phyloP scores from a whole-genome alignment of 2,113 vertebrate genomes.

The Elaphurus davidianus region DNA sequence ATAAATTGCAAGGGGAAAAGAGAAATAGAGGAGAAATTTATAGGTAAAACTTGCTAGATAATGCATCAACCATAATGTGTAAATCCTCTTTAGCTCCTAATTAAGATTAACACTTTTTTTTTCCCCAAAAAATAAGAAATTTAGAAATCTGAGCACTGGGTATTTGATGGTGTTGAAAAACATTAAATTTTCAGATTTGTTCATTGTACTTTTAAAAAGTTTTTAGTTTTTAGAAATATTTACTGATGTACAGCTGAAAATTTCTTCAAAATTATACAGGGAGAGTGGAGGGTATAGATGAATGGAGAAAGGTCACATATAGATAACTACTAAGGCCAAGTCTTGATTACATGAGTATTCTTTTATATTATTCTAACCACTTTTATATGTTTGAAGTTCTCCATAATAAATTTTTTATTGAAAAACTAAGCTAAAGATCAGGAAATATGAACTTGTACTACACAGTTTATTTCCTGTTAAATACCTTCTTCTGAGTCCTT shows the following conservation, averaged over 20 bases:
- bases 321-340: background rate
- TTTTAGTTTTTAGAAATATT: constrained; percentile 7
- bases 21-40: background rate
- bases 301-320: background rate
- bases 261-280: constrained; percentile 3
- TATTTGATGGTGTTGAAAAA: constrained; percentile 34
- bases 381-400: constrained; percentile 30
- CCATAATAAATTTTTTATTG: background rate
- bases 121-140: background rate
- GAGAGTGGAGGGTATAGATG: background rate
- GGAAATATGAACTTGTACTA: background rate
- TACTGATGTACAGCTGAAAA: background rate
- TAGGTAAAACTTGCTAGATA: constrained; percentile 16
- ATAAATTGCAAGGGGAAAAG: constrained; percentile 22
- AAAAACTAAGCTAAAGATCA: background rate
- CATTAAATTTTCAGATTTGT: background rate
- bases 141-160: background rate
- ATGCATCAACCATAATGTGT: background rate
- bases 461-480: background rate
- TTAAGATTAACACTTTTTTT: background rate
- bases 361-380: background rate
- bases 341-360: background rate
- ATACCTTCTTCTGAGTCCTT: background rate
- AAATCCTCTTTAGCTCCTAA: background rate
- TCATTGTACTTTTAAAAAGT: background rate